Conservation (phyloP, 2,113 vertebrate genomes). For the Psammodynastes pulverulentus region DNA sequence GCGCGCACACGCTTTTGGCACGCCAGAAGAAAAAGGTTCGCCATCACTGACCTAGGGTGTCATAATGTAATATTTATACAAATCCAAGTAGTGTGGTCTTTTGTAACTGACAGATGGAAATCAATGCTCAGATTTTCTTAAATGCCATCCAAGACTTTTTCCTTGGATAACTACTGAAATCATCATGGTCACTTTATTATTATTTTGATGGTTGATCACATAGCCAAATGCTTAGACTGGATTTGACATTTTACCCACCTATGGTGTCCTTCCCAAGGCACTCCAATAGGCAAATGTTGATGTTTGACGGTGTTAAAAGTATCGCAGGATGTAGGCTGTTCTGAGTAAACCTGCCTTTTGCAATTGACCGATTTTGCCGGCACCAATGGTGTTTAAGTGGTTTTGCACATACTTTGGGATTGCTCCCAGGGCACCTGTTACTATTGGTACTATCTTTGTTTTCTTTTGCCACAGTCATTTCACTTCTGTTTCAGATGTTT, state of each 20-base stretch:
- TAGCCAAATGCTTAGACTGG: neutral
- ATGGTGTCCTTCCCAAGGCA: neutral
- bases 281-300: no score
- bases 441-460: neutral
- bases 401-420: neutral
- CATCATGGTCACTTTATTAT: neutral
- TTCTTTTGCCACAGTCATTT: neutral
- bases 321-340: no score
- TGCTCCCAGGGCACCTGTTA: neutral
- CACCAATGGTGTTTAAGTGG: neutral
- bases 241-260: neutral
- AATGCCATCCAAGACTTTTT: neutral
- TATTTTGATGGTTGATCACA: neutral
- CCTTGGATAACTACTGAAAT: neutral
- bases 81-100: neutral
- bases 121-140: neutral
- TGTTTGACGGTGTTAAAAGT: no score
- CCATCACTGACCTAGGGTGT: no score
- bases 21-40: no score
- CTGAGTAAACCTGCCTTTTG: no score
- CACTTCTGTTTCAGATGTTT: neutral
- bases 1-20: no score
- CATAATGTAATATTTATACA: neutral
- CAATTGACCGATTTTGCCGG: neutral
- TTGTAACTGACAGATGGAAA: neutral